Evolutionary conservation across 2,113 vertebrate genomes (phyloP).

Genomic region (Accipiter cooperii): DNA sequence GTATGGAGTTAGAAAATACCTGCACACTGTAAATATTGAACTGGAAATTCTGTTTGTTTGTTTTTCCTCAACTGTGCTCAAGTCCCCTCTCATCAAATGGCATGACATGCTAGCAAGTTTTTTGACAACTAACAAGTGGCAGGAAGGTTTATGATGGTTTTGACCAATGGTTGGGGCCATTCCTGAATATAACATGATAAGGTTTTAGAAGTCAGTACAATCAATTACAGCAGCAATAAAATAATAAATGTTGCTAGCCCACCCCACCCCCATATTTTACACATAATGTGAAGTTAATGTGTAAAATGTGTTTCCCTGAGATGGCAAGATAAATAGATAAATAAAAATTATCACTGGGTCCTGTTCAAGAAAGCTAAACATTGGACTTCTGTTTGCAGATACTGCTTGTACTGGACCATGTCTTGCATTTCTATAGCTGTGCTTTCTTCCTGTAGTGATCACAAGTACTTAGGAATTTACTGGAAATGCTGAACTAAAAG

Average conservation of each 20-base stretch:
- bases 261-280: background rate
- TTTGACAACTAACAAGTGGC: background rate
- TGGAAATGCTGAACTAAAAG: background rate
- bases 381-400: background rate
- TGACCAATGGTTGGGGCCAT: background rate
- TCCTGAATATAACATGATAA: background rate
- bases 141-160: background rate
- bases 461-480: background rate
- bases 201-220: background rate
- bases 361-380: background rate
- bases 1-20: background rate
- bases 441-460: background rate
- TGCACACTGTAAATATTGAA: background rate
- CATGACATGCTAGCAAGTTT: background rate
- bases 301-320: background rate
- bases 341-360: background rate
- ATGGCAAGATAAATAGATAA: background rate
- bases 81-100: background rate
- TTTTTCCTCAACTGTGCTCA: background rate
- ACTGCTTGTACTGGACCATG: background rate
- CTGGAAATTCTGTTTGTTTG: background rate
- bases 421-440: background rate
- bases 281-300: background rate
- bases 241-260: background rate
- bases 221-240: background rate